Evolutionary conservation across 2,888 invertebrate species (phyloP).

Genomic region (Lasioglossum morio): DNA sequence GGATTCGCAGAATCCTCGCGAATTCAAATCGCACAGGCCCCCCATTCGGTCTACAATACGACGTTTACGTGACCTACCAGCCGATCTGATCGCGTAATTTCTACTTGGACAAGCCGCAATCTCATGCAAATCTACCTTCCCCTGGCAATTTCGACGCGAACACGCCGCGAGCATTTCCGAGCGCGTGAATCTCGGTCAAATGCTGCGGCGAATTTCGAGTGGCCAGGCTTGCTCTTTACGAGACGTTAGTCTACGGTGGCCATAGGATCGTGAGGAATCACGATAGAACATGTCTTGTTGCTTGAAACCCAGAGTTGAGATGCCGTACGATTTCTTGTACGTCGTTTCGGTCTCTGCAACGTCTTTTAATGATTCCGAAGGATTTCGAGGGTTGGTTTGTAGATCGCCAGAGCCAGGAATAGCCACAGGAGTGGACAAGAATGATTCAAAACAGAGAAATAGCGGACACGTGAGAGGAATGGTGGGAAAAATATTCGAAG

Average conservation of each 20-base stretch:
- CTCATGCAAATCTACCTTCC: conserved; percentile 23
- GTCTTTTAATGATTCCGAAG: neutral
- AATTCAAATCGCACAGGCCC: conserved; percentile 45
- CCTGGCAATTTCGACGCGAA: neutral
- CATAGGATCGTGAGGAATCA: neutral
- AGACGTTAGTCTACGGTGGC: neutral
- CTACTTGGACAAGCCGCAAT: conserved; percentile 36
- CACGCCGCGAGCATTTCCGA: conserved; percentile 3
- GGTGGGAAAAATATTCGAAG: conserved; percentile 3
- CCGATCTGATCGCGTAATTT: conserved; percentile 56
- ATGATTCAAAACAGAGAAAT: neutral
- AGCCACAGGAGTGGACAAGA: neutral
- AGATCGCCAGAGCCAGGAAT: neutral
- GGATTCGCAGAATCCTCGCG: conserved; percentile 34
- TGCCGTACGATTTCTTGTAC: too few relatives aligned
- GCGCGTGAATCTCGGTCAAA: conserved; percentile 23
- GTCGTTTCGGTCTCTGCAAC: too few relatives aligned
- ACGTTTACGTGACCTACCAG: conserved; percentile 66
- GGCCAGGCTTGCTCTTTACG: neutral
- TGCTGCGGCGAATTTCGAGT: conserved; percentile 11
- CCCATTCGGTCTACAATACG: conserved; percentile 45
- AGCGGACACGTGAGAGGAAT: conserved; percentile 1
- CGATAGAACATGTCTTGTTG: neutral
- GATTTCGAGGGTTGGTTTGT: neutral
- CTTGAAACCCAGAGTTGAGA: neutral